Evolutionary conservation across 2,888 invertebrate genomes (phyloP).

Genomic region (Agrotis clavis): DNA sequence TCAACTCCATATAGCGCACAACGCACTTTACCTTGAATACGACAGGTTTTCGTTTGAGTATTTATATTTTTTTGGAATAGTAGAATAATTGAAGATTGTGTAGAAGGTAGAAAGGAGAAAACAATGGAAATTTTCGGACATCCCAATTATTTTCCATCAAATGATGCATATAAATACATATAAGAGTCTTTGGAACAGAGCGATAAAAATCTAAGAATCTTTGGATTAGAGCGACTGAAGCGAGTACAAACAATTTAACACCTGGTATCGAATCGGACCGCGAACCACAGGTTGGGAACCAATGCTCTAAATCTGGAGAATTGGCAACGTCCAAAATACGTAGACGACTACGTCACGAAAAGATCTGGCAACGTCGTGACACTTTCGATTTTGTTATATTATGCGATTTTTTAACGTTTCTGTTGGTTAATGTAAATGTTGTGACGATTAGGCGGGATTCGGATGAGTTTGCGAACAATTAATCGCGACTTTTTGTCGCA

Average conservation of each 20-base stretch:
- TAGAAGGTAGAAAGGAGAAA: no score
- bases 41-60: no score
- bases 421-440: constrained; percentile 22
- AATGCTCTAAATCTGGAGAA: constrained; percentile 27
- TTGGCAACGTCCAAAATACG: constrained; percentile 62
- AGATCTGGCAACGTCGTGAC: constrained; percentile 54
- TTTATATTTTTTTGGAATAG: no score
- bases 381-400: constrained; percentile 46
- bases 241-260: no score
- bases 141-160: not conserved
- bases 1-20: not conserved
- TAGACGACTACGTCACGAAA: constrained; percentile 55
- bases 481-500: constrained; percentile 26
- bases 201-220: not conserved
- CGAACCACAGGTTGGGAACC: constrained; percentile 4
- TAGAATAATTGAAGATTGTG: no score
- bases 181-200: not conserved
- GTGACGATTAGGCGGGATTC: constrained; percentile 15
- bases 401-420: constrained; percentile 50
- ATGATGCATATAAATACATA: not conserved
- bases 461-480: not conserved
- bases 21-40: no score
- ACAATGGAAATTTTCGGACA: no score
- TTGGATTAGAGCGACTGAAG: not conserved
- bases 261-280: not conserved